Percentiles rank a stretch among this genome's conserved stretches.
These are phyloP conservation scores for Drosophila nr. perissopoda DNA, from an alignment of 2,888 invertebrate genomes.

Conservation along the genomic window DNA sequence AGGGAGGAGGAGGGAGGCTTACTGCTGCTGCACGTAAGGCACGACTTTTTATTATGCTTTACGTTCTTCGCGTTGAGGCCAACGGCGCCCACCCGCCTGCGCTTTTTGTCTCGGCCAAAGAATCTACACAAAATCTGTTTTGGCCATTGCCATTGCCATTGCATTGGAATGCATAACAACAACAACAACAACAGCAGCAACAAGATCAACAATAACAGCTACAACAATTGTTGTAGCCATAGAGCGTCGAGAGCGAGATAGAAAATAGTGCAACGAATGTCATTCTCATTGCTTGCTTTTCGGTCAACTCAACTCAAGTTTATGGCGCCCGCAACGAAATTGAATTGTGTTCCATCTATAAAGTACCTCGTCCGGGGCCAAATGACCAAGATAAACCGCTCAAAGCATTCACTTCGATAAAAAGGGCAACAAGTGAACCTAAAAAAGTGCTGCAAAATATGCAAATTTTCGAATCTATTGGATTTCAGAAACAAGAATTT, in stretches of 20 bases:
- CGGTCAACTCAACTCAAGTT: constrained; percentile 51
- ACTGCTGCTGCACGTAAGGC: constrained; percentile 75
- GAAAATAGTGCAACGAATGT: constrained; percentile 75
- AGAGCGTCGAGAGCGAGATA: constrained; percentile 35
- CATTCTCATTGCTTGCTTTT: constrained; percentile 68
- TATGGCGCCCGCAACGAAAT: constrained; percentile 67
- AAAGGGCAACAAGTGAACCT: constrained; percentile 24
- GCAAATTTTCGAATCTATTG: not conserved
- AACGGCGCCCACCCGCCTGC: constrained; percentile 79
- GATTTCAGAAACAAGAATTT: not conserved
- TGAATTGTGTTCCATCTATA: constrained; percentile 54
- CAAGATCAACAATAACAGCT: constrained; percentile 15
- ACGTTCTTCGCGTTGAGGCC: constrained; percentile 72
- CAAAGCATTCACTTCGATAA: constrained; percentile 8
- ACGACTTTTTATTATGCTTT: constrained; percentile 79
- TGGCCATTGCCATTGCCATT: constrained; percentile 67
- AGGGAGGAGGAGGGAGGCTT: not conserved
- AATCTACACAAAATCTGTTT: constrained; percentile 69
- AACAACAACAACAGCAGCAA: constrained; percentile 12
- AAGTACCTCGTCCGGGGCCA: constrained; percentile 38
- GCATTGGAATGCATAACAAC: constrained; percentile 73
- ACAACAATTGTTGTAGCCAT: constrained; percentile 9
- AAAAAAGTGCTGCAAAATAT: not conserved
- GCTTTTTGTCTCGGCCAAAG: constrained; percentile 66
- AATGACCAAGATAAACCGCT: constrained; percentile 40